These are phyloP conservation scores for Colinus virginianus DNA, from an alignment of 2,113 vertebrate genomes.

Conservation along the genomic window DNA sequence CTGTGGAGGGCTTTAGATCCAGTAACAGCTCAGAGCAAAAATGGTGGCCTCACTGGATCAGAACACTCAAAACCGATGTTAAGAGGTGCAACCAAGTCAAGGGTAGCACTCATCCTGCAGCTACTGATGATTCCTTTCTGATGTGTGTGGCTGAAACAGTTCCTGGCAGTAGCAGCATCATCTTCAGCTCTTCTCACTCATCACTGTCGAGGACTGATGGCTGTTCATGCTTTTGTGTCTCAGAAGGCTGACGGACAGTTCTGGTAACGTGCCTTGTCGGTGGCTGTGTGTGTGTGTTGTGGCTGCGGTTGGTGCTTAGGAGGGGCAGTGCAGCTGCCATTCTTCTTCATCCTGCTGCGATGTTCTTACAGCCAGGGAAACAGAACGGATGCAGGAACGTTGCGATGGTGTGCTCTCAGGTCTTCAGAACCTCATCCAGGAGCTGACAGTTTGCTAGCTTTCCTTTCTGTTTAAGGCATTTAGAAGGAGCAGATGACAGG, in stretches of 20 bases:
- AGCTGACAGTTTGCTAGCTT: not conserved
- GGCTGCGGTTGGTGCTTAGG: not conserved
- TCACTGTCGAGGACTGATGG: not conserved
- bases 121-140: not conserved
- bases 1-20: not conserved
- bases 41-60: not conserved
- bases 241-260: not conserved
- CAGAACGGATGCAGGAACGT: not conserved
- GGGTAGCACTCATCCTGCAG: not conserved
- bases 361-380: not conserved
- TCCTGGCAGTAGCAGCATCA: not conserved
- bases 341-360: slow-evolving; percentile 1
- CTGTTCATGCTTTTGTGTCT: not conserved
- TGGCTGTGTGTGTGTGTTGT: not conserved
- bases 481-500: not conserved
- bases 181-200: not conserved
- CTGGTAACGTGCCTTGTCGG: not conserved
- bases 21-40: not conserved
- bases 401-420: not conserved
- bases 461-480: not conserved
- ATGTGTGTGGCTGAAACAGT: not conserved
- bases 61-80: not conserved
- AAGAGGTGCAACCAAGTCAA: not conserved
- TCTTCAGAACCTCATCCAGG: slow-evolving; percentile 18
- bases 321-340: not conserved